Percentiles rank a stretch among this genome's conserved stretches.
phyloP scores from a whole-genome alignment of 2,113 vertebrate species.

The Uria lomvia region DNA sequence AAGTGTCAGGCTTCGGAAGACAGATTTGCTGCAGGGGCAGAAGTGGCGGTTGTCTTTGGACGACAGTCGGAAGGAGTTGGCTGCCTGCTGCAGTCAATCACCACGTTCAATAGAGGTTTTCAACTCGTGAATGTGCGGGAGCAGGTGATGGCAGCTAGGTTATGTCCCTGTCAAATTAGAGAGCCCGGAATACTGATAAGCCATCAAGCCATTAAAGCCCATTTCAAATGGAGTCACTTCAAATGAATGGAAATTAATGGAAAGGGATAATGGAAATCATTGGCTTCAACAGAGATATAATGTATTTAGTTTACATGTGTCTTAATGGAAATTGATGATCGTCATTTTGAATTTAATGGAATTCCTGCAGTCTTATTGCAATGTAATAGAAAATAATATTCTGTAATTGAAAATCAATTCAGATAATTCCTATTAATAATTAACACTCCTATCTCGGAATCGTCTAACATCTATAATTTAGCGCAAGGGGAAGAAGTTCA shows the following conservation, averaged over 20 bases:
- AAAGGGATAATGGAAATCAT: slow-evolving; percentile 38
- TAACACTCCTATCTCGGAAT: slow-evolving; percentile 61
- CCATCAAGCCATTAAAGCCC: background rate
- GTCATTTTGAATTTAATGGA: slow-evolving; percentile 62
- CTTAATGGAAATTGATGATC: slow-evolving; percentile 72
- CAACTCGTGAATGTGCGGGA: background rate
- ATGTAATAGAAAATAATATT: slow-evolving; percentile 69
- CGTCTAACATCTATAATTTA: slow-evolving; percentile 56
- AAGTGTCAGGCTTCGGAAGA: background rate
- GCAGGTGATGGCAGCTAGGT: background rate
- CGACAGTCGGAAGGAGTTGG: background rate
- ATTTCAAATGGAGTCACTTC: slow-evolving; percentile 12
- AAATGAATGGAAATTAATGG: slow-evolving; percentile 30
- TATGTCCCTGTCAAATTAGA: background rate
- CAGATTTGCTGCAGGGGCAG: background rate
- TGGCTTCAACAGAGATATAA: slow-evolving; percentile 20
- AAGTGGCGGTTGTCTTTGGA: background rate
- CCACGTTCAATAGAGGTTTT: background rate
- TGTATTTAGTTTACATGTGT: background rate
- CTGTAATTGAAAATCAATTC: slow-evolving; percentile 72
- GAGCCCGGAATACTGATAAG: background rate
- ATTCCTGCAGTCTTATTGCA: slow-evolving; percentile 64
- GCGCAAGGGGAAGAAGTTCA: background rate
- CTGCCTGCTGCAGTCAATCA: background rate
- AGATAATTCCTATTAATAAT: slow-evolving; percentile 76